Evolutionary conservation across 2,113 vertebrate genomes (phyloP).

Genomic region (Cryptomyrus ogoouensis): DNA sequence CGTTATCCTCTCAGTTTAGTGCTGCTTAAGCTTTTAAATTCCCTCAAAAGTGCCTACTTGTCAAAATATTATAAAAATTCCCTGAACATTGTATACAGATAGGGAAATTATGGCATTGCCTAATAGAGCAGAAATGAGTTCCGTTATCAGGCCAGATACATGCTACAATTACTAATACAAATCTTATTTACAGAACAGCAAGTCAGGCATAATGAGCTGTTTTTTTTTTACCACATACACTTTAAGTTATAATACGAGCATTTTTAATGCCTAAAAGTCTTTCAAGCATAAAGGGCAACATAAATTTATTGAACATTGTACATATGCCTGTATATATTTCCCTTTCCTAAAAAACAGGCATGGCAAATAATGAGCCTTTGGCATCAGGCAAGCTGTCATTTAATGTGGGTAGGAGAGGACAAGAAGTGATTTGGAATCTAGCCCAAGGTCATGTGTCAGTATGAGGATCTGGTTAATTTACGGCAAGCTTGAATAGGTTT

Average conservation of each 20-base stretch:
- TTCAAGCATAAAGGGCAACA: neutral
- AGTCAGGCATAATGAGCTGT: neutral
- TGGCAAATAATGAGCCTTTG: neutral
- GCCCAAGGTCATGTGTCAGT: neutral
- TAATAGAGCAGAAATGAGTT: neutral
- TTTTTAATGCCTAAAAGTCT: neutral
- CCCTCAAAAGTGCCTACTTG: slow-evolving; percentile 21
- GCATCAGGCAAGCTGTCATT: slow-evolving; percentile 10
- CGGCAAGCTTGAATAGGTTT: neutral
- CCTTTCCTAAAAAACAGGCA: neutral
- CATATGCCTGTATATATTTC: neutral
- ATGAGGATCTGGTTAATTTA: neutral
- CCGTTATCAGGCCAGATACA: neutral
- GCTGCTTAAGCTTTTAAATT: slow-evolving; percentile 30
- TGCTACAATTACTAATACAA: neutral
- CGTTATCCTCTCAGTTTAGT: slow-evolving; percentile 43
- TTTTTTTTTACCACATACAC: neutral
- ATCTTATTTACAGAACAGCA: neutral
- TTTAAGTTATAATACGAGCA: neutral
- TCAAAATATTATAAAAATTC: slow-evolving; percentile 22
- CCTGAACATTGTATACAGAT: neutral
- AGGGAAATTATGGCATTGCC: neutral
- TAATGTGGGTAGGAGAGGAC: neutral
- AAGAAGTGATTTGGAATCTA: neutral
- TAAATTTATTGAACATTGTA: neutral